Conservation (phyloP, 23 tunicate species). For the Ciona savignyi region DNA sequence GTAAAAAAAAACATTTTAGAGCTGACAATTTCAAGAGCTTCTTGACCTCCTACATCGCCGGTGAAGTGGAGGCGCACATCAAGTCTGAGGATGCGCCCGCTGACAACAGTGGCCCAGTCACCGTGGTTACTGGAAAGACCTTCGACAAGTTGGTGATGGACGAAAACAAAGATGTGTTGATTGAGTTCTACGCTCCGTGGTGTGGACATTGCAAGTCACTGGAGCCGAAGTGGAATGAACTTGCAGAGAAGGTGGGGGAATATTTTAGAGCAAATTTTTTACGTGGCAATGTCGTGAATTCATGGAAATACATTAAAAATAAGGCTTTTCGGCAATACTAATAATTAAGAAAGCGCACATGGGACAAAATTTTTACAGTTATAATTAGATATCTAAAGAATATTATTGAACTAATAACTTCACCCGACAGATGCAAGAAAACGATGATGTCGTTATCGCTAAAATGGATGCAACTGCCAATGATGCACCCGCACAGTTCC, state of each 20-base stretch:
- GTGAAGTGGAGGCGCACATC: constrained; percentile 57
- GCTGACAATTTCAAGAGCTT: constrained; percentile 57
- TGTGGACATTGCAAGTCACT: constrained; percentile 95
- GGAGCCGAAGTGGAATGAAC: constrained; percentile 89
- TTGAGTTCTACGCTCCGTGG: constrained; percentile 98
- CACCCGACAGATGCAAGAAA: constrained; percentile 50
- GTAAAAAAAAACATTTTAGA: constrained; percentile 11
- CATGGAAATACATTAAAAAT: no score
- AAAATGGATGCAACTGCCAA: constrained; percentile 91
- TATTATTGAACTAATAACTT: background rate
- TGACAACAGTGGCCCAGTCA: constrained; percentile 70
- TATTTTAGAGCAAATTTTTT: constrained; percentile 12
- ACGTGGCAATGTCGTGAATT: no score
- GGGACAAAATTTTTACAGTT: background rate
- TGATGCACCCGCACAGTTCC: constrained; percentile 68
- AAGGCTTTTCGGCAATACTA: no score
- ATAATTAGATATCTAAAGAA: background rate
- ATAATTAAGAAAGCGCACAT: no score
- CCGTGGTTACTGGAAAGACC: constrained; percentile 81
- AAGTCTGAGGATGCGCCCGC: constrained; percentile 91
- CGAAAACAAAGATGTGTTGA: constrained; percentile 80
- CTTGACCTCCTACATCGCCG: constrained; percentile 36
- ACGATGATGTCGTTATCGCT: constrained; percentile 79
- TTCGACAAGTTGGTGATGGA: constrained; percentile 95
- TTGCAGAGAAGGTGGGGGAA: constrained; percentile 82